Conservation (phyloP, 1,140 invertebrate species). For the Pseudomyrmex cubaensis region DNA sequence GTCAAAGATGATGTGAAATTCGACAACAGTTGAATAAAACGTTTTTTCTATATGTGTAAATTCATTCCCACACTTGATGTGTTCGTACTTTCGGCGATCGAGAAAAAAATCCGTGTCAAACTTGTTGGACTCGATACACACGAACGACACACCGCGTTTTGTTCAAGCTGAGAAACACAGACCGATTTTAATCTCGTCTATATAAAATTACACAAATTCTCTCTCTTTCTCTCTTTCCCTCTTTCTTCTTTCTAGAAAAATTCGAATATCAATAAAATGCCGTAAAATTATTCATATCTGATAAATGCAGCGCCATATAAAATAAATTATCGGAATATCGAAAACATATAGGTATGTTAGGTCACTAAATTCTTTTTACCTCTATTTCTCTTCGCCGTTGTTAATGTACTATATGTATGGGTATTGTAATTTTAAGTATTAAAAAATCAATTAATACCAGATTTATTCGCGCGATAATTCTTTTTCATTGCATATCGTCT, state of each 20-base stretch:
- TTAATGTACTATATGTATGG: not conserved
- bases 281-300: not conserved
- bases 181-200: not conserved
- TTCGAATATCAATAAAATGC: not conserved
- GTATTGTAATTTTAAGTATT: constrained; percentile 4
- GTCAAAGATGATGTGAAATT: not conserved
- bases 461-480: constrained; percentile 1
- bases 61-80: not conserved
- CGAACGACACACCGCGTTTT: not conserved
- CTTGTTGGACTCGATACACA: not conserved
- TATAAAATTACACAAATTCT: not conserved
- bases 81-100: not conserved
- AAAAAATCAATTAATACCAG: constrained; percentile 25
- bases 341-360: not conserved
- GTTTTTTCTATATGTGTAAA: not conserved
- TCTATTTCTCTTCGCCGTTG: not conserved
- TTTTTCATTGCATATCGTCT: constrained; percentile 15
- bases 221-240: not conserved
- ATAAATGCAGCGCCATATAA: not conserved
- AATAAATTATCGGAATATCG: not conserved
- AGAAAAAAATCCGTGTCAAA: constrained; percentile 5
- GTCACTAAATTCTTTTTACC: constrained; percentile 6
- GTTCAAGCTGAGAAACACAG: not conserved
- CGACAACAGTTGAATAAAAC: not conserved
- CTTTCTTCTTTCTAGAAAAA: too few species aligned